These are phyloP conservation scores for Ditylenchus dipsaci DNA, from an alignment of 1,140 invertebrate species.

Conservation along the genomic window DNA sequence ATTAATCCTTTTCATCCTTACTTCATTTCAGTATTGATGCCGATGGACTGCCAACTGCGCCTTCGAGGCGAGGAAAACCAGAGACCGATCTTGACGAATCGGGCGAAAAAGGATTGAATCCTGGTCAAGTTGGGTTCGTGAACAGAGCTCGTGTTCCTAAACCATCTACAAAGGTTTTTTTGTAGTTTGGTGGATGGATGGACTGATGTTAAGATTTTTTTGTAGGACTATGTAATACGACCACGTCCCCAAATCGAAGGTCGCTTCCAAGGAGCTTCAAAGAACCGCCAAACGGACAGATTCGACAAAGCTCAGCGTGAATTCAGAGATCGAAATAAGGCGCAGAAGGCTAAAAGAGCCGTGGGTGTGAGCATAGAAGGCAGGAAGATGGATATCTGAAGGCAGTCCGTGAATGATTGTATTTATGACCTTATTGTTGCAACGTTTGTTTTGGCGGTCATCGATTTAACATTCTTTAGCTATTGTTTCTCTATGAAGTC, in stretches of 20 bases:
- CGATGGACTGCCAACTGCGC: conserved; percentile 16
- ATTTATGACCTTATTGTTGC: too few relatives aligned
- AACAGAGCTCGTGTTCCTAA: conserved; percentile 84
- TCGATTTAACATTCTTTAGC: too few relatives aligned
- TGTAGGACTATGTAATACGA: conserved; percentile 73
- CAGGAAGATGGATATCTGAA: conserved; percentile 8
- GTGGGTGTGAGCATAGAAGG: conserved; percentile 49
- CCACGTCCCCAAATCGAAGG: conserved; percentile 71
- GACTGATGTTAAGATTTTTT: not conserved
- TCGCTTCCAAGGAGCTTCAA: conserved; percentile 44
- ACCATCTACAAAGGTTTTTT: conserved; percentile 84
- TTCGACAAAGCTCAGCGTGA: conserved; percentile 46
- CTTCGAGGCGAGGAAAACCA: conserved; percentile 12
- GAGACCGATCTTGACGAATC: conserved; percentile 33
- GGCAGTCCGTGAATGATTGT: too few relatives aligned
- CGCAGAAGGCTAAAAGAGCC: conserved; percentile 35
- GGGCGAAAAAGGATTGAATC: conserved; percentile 60
- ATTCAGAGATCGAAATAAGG: conserved; percentile 50
- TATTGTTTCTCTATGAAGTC: too few relatives aligned
- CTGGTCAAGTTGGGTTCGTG: conserved; percentile 91
- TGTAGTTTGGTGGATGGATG: not conserved
- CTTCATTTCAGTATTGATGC: conserved; percentile 32
- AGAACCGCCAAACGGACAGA: conserved; percentile 27
- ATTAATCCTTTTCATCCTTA: too few relatives aligned
- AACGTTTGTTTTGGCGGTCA: too few relatives aligned